Evolutionary conservation across 2,797 vertebrate species (phyloP), one percentile per base, ranked within the genome.

Genomic region (Macroramphosus scolopax): DNA sequence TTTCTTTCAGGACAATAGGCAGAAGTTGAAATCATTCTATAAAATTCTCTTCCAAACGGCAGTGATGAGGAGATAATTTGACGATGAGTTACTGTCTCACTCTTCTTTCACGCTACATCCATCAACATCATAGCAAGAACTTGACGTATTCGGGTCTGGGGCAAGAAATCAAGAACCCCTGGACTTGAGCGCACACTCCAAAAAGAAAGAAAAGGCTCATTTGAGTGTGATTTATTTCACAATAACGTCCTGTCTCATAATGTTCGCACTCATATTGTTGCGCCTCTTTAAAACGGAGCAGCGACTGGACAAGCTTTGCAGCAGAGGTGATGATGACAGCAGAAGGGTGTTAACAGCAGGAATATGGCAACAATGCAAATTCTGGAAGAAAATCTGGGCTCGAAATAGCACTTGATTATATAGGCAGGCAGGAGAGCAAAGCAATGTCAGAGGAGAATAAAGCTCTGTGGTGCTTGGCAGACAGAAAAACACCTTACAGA

Each of bases 361-460:
- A 64, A 73, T 65, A 60, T 13, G 42, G 51, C 57, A 46, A 66
- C 34, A 36, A 63, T 65, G 63, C 53, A 72, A 74, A 72, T 61
- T 67, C 41, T 52, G 17, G 35, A 68, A 42, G 43, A 59, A 77
- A 63, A 73, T 51, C 47, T 13, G 6, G 0, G 37, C 69, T 68
- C 31, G 39, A 74, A 85, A 80, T 78, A 82, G 68, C 52, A 26
- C 40, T 60, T 77, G 68, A 71, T 82, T 75, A 81, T 51, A 69
- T 26, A 67, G 54, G 36, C 44, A 44, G 41, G 37, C 20, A 45
- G 17, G 47, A 69, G 45, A 51, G 45, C 39, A 41, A 35, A 54
- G 63, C 37, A 15, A 24, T 46, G 63, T 73, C 50, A 34, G 54
- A 44, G 31, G 18, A 33, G 54, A 75, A 61, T 68, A 70, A 58